Percentiles rank a stretch among this genome's conserved stretches.
Conservation (phyloP, 2,797 vertebrate genomes). For the Coendou prehensilis region DNA sequence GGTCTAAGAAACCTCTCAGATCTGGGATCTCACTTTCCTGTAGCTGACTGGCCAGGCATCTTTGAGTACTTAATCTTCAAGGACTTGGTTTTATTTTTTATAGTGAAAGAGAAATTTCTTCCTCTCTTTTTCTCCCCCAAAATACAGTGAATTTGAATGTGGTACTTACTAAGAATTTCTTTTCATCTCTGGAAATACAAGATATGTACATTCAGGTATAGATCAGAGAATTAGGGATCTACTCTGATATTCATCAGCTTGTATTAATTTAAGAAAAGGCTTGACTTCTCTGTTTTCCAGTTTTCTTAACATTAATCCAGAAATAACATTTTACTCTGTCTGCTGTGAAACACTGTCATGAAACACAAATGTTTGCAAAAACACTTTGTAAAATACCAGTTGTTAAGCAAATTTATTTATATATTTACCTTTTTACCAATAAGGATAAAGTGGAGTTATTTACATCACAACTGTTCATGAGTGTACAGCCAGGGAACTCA, state of each 20-base stretch:
- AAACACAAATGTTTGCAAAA: neutral
- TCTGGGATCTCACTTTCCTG: neutral
- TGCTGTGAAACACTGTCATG: neutral
- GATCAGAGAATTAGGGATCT: neutral
- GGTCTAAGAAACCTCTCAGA: neutral
- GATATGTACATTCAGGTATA: neutral
- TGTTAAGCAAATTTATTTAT: neutral
- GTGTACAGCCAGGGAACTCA: neutral
- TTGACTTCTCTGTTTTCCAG: neutral
- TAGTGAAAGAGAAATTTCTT: neutral
- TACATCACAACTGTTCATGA: neutral
- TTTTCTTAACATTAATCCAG: constrained; percentile 27
- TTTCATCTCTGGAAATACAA: constrained; percentile 11
- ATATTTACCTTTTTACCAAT: neutral
- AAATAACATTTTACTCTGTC: neutral
- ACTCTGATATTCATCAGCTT: neutral
- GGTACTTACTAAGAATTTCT: neutral
- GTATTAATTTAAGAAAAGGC: neutral
- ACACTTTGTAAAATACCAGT: neutral
- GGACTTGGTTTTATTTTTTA: neutral
- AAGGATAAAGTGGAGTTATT: neutral
- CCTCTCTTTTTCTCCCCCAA: neutral
- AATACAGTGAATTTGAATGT: neutral
- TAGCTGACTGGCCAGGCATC: neutral
- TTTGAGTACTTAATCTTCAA: neutral